Evolutionary conservation across 2,888 invertebrate genomes (phyloP).

Genomic region (Acanthopleura granulata): DNA sequence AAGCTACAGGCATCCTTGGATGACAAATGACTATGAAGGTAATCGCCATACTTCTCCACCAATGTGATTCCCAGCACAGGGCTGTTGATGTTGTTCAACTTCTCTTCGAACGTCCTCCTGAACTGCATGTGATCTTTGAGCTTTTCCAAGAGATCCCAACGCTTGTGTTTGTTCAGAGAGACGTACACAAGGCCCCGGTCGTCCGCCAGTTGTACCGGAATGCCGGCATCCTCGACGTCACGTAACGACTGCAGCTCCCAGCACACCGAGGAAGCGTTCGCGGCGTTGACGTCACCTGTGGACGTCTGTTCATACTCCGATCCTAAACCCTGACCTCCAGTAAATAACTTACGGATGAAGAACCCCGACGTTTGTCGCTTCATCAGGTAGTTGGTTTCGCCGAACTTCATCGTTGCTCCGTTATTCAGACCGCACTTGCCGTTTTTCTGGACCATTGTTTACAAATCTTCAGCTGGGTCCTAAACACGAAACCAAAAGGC

Average conservation of each 20-base stretch:
- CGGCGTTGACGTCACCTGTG: neutral
- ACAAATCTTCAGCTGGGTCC: too few species aligned
- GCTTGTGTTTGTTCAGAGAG: neutral
- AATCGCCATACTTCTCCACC: neutral
- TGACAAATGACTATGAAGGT: neutral
- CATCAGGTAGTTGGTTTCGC: slow-evolving; percentile 2
- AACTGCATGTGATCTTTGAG: neutral
- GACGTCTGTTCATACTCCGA: neutral
- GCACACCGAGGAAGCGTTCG: neutral
- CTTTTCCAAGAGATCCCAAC: neutral
- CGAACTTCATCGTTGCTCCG: neutral
- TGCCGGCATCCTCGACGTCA: neutral
- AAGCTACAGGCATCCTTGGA: neutral
- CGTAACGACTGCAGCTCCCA: neutral
- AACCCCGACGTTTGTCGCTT: neutral
- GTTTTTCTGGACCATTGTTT: neutral
- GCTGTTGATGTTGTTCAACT: neutral
- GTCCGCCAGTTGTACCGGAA: neutral
- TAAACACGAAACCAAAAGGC: too few species aligned
- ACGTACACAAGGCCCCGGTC: neutral
- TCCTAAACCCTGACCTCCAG: neutral
- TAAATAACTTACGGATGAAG: slow-evolving; percentile 2
- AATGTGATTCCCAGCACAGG: neutral
- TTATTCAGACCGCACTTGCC: slow-evolving; percentile 2
- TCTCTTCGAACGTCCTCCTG: neutral